phyloP scores from a whole-genome alignment of 2,113 vertebrate species.

The Mohoua ochrocephala region DNA sequence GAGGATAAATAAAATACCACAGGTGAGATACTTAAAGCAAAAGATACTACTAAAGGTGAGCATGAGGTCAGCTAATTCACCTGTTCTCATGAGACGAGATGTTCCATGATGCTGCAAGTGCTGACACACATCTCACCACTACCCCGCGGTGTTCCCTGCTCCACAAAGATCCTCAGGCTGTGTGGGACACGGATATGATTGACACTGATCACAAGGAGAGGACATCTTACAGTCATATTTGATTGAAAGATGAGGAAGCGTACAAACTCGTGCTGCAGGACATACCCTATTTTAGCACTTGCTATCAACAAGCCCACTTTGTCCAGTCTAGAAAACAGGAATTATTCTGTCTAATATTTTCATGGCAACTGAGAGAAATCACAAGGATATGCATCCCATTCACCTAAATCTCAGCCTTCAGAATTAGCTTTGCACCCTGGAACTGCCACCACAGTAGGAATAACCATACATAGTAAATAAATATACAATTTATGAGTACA shows the following conservation, averaged over 20 bases:
- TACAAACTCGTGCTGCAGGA: neutral
- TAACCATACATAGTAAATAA: neutral
- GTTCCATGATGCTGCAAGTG: neutral
- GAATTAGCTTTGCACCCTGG: neutral
- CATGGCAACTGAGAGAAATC: neutral
- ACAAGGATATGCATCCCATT: neutral
- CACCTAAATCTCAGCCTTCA: neutral
- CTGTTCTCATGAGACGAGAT: accelerated
- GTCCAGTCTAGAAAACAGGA: neutral
- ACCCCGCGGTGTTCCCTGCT: neutral
- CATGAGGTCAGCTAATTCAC: neutral
- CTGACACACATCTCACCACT: neutral
- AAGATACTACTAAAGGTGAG: neutral
- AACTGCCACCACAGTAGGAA: neutral
- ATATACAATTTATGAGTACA: neutral
- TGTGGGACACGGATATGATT: neutral
- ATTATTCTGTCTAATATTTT: neutral
- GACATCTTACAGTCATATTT: neutral
- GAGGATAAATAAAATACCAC: neutral
- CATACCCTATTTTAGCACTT: neutral
- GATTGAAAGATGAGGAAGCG: neutral
- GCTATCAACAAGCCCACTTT: neutral
- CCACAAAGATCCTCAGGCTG: neutral
- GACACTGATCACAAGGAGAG: neutral
- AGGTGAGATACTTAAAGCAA: neutral